phyloP scores from a whole-genome alignment of 2,113 vertebrate genomes.

The Colossoma macropomum region DNA sequence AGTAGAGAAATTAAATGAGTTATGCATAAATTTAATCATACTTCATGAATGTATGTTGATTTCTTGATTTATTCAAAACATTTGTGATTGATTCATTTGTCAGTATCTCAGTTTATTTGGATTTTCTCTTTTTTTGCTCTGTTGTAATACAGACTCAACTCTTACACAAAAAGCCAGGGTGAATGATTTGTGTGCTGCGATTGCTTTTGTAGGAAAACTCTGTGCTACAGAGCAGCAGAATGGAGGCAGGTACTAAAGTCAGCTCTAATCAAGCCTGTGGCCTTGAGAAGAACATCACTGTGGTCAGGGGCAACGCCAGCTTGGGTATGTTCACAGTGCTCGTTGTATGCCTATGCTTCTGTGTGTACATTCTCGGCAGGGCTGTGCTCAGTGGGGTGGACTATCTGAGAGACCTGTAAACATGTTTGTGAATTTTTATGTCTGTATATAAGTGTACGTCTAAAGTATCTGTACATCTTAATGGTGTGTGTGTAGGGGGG shows the following conservation, averaged over 20 bases:
- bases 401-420: slow-evolving; percentile 53
- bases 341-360: slow-evolving; percentile 67
- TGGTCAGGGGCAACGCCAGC: slow-evolving; percentile 94
- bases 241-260: slow-evolving; percentile 66
- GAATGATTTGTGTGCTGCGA: neutral
- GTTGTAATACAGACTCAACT: neutral
- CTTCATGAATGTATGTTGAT: neutral
- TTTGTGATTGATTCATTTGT: neutral
- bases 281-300: slow-evolving; percentile 88
- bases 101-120: neutral
- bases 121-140: neutral
- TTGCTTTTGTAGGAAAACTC: slow-evolving; percentile 34
- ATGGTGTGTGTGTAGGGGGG: neutral
- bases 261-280: slow-evolving; percentile 66
- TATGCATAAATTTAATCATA: neutral
- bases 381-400: slow-evolving; percentile 61
- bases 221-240: slow-evolving; percentile 34
- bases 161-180: neutral
- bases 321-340: slow-evolving; percentile 86
- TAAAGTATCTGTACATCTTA: neutral
- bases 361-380: slow-evolving; percentile 72
- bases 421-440: neutral
- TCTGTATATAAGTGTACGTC: neutral
- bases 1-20: neutral
- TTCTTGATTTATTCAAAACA: neutral